phyloP scores from a whole-genome alignment of 2,797 vertebrate genomes.

The Cercopithecus petaurista region DNA sequence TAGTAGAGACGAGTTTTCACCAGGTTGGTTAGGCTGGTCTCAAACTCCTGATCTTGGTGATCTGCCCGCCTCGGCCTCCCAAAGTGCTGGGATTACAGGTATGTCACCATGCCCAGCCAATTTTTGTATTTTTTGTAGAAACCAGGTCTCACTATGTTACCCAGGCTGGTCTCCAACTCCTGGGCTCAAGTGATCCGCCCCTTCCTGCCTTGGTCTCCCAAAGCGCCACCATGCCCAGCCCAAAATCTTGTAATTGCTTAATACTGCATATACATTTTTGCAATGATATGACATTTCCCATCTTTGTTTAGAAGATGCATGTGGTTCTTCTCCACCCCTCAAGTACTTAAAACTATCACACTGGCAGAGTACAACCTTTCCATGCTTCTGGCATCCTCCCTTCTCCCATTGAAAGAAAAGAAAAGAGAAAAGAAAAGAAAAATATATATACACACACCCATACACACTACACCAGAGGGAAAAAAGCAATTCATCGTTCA shows the following conservation, averaged over 20 bases:
- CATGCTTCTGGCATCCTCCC: not conserved
- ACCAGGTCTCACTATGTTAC: too few species aligned
- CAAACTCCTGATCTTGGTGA: too few species aligned
- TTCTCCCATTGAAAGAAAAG: not conserved
- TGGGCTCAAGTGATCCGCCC: too few species aligned
- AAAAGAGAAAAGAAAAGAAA: not conserved
- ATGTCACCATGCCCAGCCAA: too few species aligned
- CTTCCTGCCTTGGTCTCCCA: too few species aligned
- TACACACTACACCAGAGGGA: not conserved
- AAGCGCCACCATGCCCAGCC: too few species aligned
- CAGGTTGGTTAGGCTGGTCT: too few species aligned
- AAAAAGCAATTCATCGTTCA: not conserved
- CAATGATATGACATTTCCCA: not conserved
- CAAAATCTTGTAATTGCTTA: constrained; percentile 13
- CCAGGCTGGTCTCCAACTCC: too few species aligned
- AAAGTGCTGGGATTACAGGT: too few species aligned
- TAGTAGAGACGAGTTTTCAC: too few species aligned
- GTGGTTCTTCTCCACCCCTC: not conserved
- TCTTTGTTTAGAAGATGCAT: not conserved
- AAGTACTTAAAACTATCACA: not conserved
- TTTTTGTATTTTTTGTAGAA: too few species aligned
- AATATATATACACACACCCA: not conserved
- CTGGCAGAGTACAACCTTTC: not conserved
- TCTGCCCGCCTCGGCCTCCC: too few species aligned
- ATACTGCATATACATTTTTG: not conserved